These are phyloP conservation scores for Meles meles DNA, from an alignment of 2,113 vertebrate genomes.

Conservation along the genomic window DNA sequence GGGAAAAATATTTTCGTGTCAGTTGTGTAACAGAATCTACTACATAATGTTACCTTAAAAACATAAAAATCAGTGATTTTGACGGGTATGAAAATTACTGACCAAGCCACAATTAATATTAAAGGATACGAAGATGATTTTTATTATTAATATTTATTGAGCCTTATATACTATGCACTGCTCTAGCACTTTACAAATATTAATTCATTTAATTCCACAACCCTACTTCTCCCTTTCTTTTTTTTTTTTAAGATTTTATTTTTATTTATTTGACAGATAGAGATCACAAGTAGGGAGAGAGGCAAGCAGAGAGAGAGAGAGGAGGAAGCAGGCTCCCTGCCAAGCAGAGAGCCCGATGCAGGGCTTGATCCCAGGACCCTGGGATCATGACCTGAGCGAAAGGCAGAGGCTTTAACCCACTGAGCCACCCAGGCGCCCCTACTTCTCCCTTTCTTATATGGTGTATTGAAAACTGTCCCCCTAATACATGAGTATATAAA, in stretches of 20 bases:
- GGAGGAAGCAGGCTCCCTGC: too few relatives aligned
- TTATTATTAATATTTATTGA: not conserved
- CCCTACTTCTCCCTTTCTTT: not conserved
- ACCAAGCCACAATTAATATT: not conserved
- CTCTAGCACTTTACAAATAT: not conserved
- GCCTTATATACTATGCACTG: not conserved
- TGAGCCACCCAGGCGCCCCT: too few relatives aligned
- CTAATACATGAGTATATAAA: not conserved
- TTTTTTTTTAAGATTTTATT: too few relatives aligned
- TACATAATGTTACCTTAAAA: not conserved
- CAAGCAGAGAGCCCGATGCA: too few relatives aligned
- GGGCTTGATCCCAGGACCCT: too few relatives aligned
- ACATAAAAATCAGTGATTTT: not conserved
- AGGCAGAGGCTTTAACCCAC: too few relatives aligned
- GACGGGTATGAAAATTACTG: slow-evolving; percentile 11
- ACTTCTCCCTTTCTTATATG: not conserved
- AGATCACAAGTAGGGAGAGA: too few relatives aligned
- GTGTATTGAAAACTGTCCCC: not conserved
- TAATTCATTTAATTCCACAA: not conserved
- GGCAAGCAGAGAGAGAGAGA: too few relatives aligned
- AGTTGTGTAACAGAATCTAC: slow-evolving; percentile 22
- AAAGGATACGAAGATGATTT: not conserved
- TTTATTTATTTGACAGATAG: too few relatives aligned
- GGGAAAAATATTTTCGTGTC: slow-evolving; percentile 20
- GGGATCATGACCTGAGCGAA: too few relatives aligned